Percentiles rank a stretch among this genome's conserved stretches.
phyloP scores from a whole-genome alignment of 2,888 invertebrate genomes.

The Rhyacophila evoluta region DNA sequence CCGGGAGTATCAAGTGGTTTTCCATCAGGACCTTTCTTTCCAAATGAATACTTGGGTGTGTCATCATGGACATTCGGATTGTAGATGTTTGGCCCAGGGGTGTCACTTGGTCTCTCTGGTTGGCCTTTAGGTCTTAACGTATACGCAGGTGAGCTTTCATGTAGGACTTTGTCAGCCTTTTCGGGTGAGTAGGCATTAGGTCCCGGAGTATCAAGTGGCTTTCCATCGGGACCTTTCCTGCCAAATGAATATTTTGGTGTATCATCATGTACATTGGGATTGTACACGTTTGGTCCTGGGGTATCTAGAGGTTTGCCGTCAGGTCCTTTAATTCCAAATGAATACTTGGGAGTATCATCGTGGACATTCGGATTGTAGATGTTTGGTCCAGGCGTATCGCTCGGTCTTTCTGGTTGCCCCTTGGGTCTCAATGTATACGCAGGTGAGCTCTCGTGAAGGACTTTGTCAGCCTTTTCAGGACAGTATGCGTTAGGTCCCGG shows the following conservation, averaged over 20 bases:
- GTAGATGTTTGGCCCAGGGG: constrained; percentile 74
- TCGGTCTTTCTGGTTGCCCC: constrained; percentile 60
- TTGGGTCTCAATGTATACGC: constrained; percentile 67
- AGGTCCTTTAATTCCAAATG: constrained; percentile 72
- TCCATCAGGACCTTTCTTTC: constrained; percentile 68
- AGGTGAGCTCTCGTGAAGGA: constrained; percentile 67
- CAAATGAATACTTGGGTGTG: constrained; percentile 74
- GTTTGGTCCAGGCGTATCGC: constrained; percentile 63
- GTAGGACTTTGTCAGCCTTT: constrained; percentile 70
- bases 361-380: constrained; percentile 72
- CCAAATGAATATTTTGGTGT: constrained; percentile 81
- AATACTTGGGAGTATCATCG: constrained; percentile 72
- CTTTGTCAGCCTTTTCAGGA: constrained; percentile 75
- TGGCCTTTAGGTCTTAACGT: constrained; percentile 67
- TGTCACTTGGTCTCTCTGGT: constrained; percentile 60
- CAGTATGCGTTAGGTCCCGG: constrained; percentile 78
- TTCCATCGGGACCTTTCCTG: constrained; percentile 73
- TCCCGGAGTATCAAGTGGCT: constrained; percentile 71
- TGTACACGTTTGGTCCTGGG: constrained; percentile 75
- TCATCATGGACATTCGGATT: constrained; percentile 66
- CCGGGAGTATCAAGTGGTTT: constrained; percentile 74
- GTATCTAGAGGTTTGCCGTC: constrained; percentile 71
- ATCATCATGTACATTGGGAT: constrained; percentile 66
- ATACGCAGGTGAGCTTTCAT: constrained; percentile 69
- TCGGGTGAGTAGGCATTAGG: constrained; percentile 72